Percentiles rank a stretch among this genome's conserved stretches.
Conservation (phyloP, 2,797 vertebrate species). For the Danio choprae region DNA sequence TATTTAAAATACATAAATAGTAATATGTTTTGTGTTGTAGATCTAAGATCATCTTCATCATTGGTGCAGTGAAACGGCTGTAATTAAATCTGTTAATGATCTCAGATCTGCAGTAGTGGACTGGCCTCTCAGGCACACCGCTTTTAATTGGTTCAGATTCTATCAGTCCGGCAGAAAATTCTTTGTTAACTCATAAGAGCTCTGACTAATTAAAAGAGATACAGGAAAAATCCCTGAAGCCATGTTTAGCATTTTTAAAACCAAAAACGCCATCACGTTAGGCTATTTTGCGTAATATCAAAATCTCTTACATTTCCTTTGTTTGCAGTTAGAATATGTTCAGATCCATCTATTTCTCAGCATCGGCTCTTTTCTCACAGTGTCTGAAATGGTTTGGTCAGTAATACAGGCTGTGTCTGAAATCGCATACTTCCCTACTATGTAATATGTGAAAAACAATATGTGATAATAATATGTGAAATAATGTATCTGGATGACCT, state of each 20-base stretch:
- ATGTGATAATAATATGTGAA: no score
- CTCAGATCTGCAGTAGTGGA: conserved; percentile 15
- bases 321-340: no score
- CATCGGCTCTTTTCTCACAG: no score
- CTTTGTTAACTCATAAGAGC: conserved; percentile 32
- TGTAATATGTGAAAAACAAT: no score
- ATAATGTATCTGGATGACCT: no score
- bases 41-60: background rate
- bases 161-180: conserved; percentile 19
- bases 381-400: no score
- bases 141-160: conserved; percentile 39
- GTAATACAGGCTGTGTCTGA: no score
- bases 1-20: background rate
- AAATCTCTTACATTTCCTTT: background rate
- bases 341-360: no score
- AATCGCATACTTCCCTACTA: no score
- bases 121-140: conserved; percentile 10
- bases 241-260: conserved; percentile 8
- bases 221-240: conserved; percentile 10
- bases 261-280: background rate
- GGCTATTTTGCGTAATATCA: background rate
- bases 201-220: conserved; percentile 42
- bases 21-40: background rate
- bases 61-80: background rate
- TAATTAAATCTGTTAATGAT: conserved; percentile 33